These are phyloP conservation scores for Microcebus tavaratra DNA, from an alignment of 2,113 vertebrate species.

Conservation along the genomic window DNA sequence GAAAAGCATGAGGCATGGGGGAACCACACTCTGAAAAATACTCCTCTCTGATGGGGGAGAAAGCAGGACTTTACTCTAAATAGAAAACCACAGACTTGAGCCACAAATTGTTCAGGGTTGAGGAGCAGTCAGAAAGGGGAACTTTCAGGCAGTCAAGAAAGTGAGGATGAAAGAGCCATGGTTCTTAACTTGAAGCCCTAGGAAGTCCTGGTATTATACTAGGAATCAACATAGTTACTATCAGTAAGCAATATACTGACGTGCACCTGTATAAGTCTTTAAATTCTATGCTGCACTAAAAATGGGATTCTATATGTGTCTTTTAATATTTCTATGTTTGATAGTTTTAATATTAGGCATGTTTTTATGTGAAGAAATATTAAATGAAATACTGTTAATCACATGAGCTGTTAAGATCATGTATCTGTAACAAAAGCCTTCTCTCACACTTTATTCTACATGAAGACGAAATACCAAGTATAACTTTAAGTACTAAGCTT, in stretches of 20 bases:
- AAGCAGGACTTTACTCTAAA: neutral
- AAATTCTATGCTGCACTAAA: neutral
- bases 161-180: neutral
- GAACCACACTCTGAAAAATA: neutral
- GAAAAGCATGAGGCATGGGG: neutral
- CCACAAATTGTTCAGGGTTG: neutral
- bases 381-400: neutral
- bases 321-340: neutral
- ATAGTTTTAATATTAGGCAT: neutral
- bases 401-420: neutral
- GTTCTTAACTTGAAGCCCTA: neutral
- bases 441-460: neutral
- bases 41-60: neutral
- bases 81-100: neutral
- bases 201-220: neutral
- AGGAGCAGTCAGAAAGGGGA: neutral
- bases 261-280: neutral
- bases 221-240: neutral
- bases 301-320: neutral
- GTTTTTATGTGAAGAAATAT: neutral
- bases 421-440: neutral
- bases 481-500: neutral
- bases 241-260: neutral
- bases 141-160: neutral
- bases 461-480: neutral